These are phyloP conservation scores for Myotis lucifugus DNA, from an alignment of 2,113 vertebrate genomes.

Conservation along the genomic window DNA sequence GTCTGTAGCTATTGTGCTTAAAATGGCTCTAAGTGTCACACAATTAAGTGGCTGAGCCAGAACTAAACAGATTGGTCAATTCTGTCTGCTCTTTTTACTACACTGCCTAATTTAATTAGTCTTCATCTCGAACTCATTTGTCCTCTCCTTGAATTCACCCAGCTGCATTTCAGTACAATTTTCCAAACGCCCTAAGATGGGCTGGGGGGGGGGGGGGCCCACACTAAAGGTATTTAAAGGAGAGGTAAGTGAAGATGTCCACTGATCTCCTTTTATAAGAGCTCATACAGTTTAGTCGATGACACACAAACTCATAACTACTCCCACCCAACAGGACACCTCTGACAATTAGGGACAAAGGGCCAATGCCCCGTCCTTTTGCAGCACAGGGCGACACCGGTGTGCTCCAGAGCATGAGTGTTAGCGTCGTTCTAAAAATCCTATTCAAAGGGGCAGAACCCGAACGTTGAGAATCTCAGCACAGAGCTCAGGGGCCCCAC, in stretches of 20 bases:
- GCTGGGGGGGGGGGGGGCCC: neutral
- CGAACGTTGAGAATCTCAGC: neutral
- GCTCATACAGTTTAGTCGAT: neutral
- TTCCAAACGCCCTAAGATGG: neutral
- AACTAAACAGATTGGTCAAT: neutral
- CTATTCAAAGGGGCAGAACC: neutral
- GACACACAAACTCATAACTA: neutral
- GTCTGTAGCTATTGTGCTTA: neutral
- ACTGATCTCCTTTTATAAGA: neutral
- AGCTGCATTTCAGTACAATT: neutral
- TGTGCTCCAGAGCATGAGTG: neutral
- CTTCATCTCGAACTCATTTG: neutral
- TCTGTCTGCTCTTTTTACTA: neutral
- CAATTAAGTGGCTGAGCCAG: neutral
- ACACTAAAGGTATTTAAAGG: neutral
- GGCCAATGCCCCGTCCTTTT: neutral
- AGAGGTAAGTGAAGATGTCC: neutral
- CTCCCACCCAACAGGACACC: neutral
- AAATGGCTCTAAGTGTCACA: neutral
- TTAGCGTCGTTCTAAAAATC: neutral
- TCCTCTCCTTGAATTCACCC: neutral
- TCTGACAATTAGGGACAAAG: rapidly evolving
- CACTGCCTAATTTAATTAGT: neutral
- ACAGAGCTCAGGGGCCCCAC: neutral
- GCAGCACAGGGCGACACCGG: neutral